Base-by-base conservation (phyloP, 2,113 vertebrate genomes). In the Aegotheles bennettii region DNA sequence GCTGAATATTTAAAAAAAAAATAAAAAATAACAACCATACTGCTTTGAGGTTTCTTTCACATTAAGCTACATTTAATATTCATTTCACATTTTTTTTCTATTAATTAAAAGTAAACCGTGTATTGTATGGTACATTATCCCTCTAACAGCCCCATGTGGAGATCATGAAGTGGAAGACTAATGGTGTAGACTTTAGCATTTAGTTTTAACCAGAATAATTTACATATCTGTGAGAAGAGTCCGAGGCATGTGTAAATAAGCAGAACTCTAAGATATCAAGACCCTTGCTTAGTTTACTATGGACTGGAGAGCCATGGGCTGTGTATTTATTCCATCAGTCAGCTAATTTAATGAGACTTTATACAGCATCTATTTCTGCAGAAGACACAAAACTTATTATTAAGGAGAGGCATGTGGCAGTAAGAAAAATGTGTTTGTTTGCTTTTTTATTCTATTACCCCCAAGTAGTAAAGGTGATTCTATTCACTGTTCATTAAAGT, bases 121-220 rank as follows among this genome's bases (percentile, higher is more conserved):
- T 99, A 99, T 98, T 98, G 98, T 99, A 99, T 99, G 99, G 99
- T 99, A 99, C 99, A 99, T 99, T 99, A 99, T 99, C 99, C 98
- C 98, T 98, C 99, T 99, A 99, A 99, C 99, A 99, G 99, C 99
- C 99, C 98, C 99, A 99, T 99, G 99, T 98, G 98, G 99, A 99
- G 99, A 99, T 99, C 98, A 99, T 99, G 99, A 99, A 99, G 99
- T 99, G 99, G 99, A 99, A 99, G 99, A 99, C 99, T 99, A 99
- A 99, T 99, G 99, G 99, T 98, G 98, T 99, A 99, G 99, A 99
- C 99, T 99, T 99, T 98, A 99, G 98, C 99, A 99, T 99, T 99
- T 99, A 98, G 98, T 99, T 98, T 99, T 98, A 98, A 98, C 97
- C 98, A 97, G 98, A 98, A 98, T 99, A 97, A 99, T 99, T 99